Conservation (phyloP, 2,113 vertebrate genomes). For the Dipodomys stephensi region DNA sequence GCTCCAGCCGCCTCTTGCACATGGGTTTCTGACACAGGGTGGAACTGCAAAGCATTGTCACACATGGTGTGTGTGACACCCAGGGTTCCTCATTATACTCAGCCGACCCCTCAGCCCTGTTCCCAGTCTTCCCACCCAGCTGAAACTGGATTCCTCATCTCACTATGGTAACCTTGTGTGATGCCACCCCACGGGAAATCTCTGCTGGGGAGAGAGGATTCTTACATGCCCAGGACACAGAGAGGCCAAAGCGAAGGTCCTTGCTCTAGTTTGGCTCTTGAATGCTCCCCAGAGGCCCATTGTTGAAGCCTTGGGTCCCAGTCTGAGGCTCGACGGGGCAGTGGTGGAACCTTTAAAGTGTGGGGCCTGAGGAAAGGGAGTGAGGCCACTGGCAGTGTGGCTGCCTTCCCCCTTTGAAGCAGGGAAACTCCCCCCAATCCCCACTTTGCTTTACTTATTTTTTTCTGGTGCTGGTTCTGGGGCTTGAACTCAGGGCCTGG, state of each 20-base stretch:
- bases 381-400: not conserved
- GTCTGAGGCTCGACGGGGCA: not conserved
- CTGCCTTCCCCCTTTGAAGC: not conserved
- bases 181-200: not conserved
- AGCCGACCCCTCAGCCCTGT: not conserved
- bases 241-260: not conserved
- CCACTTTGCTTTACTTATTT: no score
- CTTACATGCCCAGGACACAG: rapidly evolving
- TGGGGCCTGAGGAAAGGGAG: not conserved
- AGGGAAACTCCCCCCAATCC: no score
- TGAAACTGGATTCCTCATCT: not conserved
- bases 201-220: not conserved
- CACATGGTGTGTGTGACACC: not conserved
- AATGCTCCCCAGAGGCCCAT: not conserved
- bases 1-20: not conserved
- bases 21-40: not conserved
- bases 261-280: not conserved
- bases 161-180: not conserved
- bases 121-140: not conserved
- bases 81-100: not conserved
- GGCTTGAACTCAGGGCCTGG: no score
- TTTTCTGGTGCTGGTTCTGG: no score
- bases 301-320: not conserved
- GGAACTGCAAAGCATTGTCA: not conserved
- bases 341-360: no score